Conservation (phyloP, 2,888 invertebrate species). For the Parnassius mnemosyne region DNA sequence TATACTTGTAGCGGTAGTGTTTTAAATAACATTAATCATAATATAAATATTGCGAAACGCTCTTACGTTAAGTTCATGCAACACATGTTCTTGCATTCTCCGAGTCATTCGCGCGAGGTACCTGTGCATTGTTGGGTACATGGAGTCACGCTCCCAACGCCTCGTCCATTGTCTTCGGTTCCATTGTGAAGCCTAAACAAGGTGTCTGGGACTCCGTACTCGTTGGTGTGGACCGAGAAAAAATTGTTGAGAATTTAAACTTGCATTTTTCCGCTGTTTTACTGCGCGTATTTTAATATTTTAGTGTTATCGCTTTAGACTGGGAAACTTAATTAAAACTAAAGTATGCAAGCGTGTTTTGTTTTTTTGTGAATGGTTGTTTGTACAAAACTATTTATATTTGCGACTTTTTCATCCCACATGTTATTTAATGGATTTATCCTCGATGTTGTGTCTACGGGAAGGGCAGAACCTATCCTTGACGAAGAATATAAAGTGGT, state of each 20-base stretch:
- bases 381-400: too few relatives aligned
- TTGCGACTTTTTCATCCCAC: too few relatives aligned
- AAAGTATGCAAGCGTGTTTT: not conserved
- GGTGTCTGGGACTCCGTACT: slow-evolving; percentile 21
- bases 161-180: slow-evolving; percentile 18
- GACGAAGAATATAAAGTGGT: too few relatives aligned
- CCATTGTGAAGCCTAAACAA: slow-evolving; percentile 17
- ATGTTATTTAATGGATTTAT: too few relatives aligned
- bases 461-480: too few relatives aligned
- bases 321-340: slow-evolving; percentile 10
- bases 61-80: slow-evolving; percentile 1
- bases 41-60: too few relatives aligned
- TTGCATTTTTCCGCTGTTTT: slow-evolving; percentile 6
- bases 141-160: slow-evolving; percentile 21
- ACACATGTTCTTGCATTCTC: not conserved
- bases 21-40: too few relatives aligned
- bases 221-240: slow-evolving; percentile 5
- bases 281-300: slow-evolving; percentile 11
- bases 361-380: not conserved
- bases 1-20: too few relatives aligned
- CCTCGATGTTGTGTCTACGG: too few relatives aligned
- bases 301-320: slow-evolving; percentile 1
- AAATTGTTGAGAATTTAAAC: slow-evolving; percentile 20
- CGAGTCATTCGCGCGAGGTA: slow-evolving; percentile 6
- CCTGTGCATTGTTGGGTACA: not conserved